Conservation (phyloP, 2,113 vertebrate species). For the Anarhynchus alexandrinus region DNA sequence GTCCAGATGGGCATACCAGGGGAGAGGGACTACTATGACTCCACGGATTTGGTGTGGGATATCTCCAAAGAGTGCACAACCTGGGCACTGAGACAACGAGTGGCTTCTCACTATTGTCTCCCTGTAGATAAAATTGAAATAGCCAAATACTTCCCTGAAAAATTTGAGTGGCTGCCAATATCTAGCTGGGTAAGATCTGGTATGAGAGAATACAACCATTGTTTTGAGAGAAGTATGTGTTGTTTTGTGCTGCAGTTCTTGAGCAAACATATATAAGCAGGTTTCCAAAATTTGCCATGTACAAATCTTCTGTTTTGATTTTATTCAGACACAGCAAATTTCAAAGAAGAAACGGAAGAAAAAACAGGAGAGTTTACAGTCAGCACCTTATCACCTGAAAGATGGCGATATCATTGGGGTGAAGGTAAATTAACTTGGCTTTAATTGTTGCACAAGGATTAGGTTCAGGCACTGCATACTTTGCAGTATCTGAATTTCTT, state of each 20-base stretch:
- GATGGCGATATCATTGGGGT: slow-evolving; percentile 89
- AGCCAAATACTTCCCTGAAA: slow-evolving; percentile 90
- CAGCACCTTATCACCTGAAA: slow-evolving; percentile 85
- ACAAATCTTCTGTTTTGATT: not conserved
- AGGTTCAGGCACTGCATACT: not conserved
- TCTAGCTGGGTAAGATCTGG: slow-evolving; percentile 84
- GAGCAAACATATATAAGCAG: not conserved
- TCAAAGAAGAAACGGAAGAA: slow-evolving; percentile 92
- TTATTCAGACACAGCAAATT: slow-evolving; percentile 82
- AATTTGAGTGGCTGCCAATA: slow-evolving; percentile 87
- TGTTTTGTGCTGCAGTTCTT: not conserved
- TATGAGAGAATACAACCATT: not conserved
- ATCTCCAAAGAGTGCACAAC: slow-evolving; percentile 77
- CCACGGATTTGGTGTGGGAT: slow-evolving; percentile 87
- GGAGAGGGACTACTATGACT: slow-evolving; percentile 74
- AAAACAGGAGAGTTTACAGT: slow-evolving; percentile 82
- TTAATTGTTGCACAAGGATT: not conserved
- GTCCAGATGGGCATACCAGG: slow-evolving; percentile 84
- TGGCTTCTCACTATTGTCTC: slow-evolving; percentile 81
- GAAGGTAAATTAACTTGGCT: slow-evolving; percentile 74
- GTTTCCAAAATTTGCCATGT: not conserved
- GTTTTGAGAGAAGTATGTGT: not conserved
- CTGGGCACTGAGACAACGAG: slow-evolving; percentile 75
- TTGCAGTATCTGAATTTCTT: not conserved
- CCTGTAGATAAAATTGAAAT: slow-evolving; percentile 85